Base-by-base conservation (phyloP, 2,888 invertebrate species). In the Andrena praecox region DNA sequence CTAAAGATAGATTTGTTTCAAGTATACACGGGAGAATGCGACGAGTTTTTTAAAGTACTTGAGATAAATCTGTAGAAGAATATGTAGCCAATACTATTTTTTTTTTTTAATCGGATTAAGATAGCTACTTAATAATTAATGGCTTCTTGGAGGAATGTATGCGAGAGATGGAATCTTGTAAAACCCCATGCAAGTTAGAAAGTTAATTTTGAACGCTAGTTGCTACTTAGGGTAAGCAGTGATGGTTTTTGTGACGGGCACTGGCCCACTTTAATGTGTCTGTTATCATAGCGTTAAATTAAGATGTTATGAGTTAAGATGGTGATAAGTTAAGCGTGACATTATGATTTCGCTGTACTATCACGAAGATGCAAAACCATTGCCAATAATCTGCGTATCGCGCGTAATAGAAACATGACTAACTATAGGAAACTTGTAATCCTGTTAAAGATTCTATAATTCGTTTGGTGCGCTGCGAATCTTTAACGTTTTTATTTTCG, bases 351-450 rank as follows among this genome's bases (percentile, higher is more conserved):
- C 68, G 33, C n/a, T 27, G 52, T 72, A 63, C 54, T 54, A 31
- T n/a, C 60, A 33, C 48, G 50, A 68, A 33, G 12, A 62, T 64
- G 54, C 29, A 31, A 56, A 60, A 74, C 24, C 64, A 64, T 63
- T 54, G 68, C 73, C 63, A 62, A 63, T 60, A 42, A 60, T 63
- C 59, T 59, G 60, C 42, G 56, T 66, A 50, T 62, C 52, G 59
- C 56, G 63, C 71, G 82, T 71, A 71, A 83, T 78, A 77, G 60
- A 20, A 64, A 70, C 69, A 79, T 74, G 66, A 82, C 33, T 74
- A 78, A 63, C 48, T 29, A 71, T 77, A 82, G 71, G 74, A 82
- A 56, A 66, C 77, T 35, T 77, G 77, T 82, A 27, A 70, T 24
- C 52, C 73, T 71, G 74, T 82, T 83, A 77, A 52, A 77, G 67